A percentile compares a stretch with the other conserved stretches of the same genome.
phyloP scores from a whole-genome alignment of 2,113 vertebrate species.

The Cebidichthys violaceus region DNA sequence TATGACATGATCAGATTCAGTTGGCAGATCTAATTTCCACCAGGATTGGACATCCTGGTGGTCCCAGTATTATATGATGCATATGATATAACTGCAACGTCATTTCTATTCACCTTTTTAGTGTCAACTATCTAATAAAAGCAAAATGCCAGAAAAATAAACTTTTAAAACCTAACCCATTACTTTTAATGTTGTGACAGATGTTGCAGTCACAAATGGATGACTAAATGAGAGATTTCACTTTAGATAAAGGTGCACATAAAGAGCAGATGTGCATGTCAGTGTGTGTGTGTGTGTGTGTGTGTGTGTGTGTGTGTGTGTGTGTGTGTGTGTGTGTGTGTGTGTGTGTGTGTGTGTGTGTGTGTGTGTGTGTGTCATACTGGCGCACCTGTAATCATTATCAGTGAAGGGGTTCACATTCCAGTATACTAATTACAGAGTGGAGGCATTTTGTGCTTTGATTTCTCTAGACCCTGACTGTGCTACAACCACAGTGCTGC shows the following conservation, averaged over 20 bases:
- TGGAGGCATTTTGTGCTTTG: slow-evolving; percentile 58
- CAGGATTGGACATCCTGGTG: neutral
- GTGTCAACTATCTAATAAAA: slow-evolving; percentile 40
- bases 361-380: slow-evolving; percentile 28
- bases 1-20: neutral
- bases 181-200: slow-evolving; percentile 65
- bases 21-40: neutral
- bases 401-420: slow-evolving; percentile 70
- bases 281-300: slow-evolving; percentile 33
- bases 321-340: slow-evolving; percentile 47
- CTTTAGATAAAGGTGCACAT: slow-evolving; percentile 37
- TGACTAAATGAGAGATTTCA: slow-evolving; percentile 15
- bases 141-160: slow-evolving; percentile 40
- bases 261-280: slow-evolving; percentile 61
- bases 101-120: slow-evolving; percentile 33
- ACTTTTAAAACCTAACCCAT: slow-evolving; percentile 43
- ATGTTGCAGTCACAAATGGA: slow-evolving; percentile 56
- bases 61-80: slow-evolving; percentile 8
- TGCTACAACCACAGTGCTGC: slow-evolving; percentile 51
- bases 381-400: slow-evolving; percentile 71
- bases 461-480: slow-evolving; percentile 69
- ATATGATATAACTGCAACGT: slow-evolving; percentile 8
- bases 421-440: slow-evolving; percentile 74
- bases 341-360: slow-evolving; percentile 34
- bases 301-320: slow-evolving; percentile 45